A percentile compares a stretch with the other conserved stretches of the same genome.
These are phyloP conservation scores for Epizoanthus illoricatus DNA, from an alignment of 92 coral and sea anemone genomes.

Conservation along the genomic window DNA sequence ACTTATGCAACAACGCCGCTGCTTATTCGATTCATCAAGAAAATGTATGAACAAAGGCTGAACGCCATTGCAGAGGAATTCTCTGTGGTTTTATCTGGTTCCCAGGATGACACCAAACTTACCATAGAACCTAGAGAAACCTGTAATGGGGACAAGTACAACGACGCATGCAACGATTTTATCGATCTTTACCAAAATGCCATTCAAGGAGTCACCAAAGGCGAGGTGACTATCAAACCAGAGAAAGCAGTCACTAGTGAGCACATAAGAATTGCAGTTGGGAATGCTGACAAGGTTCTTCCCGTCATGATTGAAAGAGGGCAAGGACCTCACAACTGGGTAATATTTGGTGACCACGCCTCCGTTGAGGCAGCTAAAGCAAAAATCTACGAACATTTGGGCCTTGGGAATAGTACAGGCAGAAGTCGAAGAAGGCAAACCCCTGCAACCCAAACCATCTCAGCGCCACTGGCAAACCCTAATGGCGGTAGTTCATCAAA, in stretches of 20 bases:
- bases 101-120: constrained; percentile 28
- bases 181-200: constrained; percentile 27
- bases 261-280: neutral
- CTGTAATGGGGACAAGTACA: constrained; percentile 37
- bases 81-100: constrained; percentile 11
- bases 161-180: constrained; percentile 41
- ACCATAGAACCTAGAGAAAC: constrained; percentile 28
- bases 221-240: constrained; percentile 4
- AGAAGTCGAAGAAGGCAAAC: neutral
- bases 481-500: neutral
- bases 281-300: neutral
- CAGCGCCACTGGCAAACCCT: neutral
- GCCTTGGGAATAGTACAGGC: neutral
- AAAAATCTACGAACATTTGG: neutral
- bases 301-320: constrained; percentile 45
- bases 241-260: neutral
- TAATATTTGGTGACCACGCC: neutral
- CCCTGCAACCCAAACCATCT: neutral
- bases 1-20: constrained; percentile 10
- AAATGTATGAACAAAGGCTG: neutral
- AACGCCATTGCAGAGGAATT: constrained; percentile 18
- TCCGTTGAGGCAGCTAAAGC: neutral
- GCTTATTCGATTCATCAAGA: constrained; percentile 34
- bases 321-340: constrained; percentile 13
- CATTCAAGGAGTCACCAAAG: constrained; percentile 43